Evolutionary conservation across 2,797 vertebrate genomes (phyloP).

Genomic region (Enteromius paludinosus): DNA sequence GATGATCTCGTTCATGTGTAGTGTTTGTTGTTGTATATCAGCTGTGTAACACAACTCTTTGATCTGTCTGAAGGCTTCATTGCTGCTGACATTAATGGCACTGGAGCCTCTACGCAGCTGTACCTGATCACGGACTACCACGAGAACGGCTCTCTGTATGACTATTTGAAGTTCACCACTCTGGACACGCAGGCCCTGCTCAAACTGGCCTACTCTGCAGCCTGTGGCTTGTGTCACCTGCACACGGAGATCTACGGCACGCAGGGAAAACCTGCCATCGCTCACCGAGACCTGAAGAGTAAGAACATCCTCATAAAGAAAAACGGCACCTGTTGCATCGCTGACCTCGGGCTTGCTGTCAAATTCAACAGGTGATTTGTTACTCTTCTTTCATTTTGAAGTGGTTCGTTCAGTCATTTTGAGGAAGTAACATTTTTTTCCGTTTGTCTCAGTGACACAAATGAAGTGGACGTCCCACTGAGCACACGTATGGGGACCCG

Average conservation of each 20-base stretch:
- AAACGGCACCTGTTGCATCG: constrained; percentile 94
- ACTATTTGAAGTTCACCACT: constrained; percentile 94
- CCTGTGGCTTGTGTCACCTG: constrained; percentile 93
- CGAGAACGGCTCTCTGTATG: constrained; percentile 94
- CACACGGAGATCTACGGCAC: constrained; percentile 98
- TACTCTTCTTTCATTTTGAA: too few species aligned
- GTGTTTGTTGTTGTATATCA: too few species aligned
- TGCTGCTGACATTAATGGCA: constrained; percentile 97
- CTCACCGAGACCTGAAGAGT: constrained; percentile 95
- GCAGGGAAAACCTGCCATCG: constrained; percentile 95
- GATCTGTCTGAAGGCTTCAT: constrained; percentile 90
- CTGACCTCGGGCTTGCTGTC: constrained; percentile 93
- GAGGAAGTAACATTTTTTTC: too few species aligned
- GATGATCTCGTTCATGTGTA: too few species aligned
- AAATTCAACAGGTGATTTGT: constrained; percentile 97
- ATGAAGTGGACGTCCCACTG: constrained; percentile 93
- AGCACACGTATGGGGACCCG: constrained; percentile 97
- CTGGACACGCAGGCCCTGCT: constrained; percentile 89
- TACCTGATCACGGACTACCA: constrained; percentile 98
- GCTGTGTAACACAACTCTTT: too few species aligned
- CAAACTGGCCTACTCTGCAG: constrained; percentile 89
- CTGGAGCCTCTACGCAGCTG: constrained; percentile 96
- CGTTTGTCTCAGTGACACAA: constrained; percentile 93
- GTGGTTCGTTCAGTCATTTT: too few species aligned
- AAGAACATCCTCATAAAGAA: constrained; percentile 98